Conservation (phyloP, 2,888 invertebrate genomes). For the Drosophila meridiana region DNA sequence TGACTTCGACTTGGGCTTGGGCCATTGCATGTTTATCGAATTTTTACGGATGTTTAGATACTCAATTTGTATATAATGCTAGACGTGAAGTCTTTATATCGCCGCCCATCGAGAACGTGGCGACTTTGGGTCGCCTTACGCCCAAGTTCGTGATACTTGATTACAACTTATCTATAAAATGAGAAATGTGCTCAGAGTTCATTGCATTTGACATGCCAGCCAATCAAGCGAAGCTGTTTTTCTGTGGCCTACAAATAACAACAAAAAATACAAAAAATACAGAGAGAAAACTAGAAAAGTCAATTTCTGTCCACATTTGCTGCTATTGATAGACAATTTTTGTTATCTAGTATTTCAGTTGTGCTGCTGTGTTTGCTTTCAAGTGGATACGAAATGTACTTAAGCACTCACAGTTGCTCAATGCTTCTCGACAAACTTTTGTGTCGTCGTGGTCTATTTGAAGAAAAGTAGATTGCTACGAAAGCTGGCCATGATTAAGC, state of each 20-base stretch:
- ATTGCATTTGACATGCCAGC: conserved; percentile 79
- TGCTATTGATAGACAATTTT: conserved; percentile 59
- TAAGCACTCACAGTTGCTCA: conserved; percentile 32
- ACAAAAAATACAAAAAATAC: conserved; percentile 29
- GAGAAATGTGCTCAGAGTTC: conserved; percentile 57
- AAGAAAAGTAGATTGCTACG: conserved; percentile 2
- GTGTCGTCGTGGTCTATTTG: conserved; percentile 11
- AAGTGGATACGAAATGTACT: conserved; percentile 39
- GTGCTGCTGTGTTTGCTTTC: conserved; percentile 18
- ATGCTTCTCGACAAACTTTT: conserved; percentile 26
- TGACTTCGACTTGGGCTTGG: conserved; percentile 13
- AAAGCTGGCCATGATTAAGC: conserved; percentile 18
- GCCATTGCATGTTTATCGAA: conserved; percentile 59
- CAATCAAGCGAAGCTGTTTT: conserved; percentile 53
- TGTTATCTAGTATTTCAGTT: conserved; percentile 47
- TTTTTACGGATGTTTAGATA: conserved; percentile 73
- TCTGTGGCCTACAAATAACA: conserved; percentile 65
- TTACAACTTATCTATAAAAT: conserved; percentile 74
- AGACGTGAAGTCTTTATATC: conserved; percentile 40
- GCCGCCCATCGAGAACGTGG: conserved; percentile 15
- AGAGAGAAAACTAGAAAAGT: conserved; percentile 50
- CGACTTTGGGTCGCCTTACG: conserved; percentile 31
- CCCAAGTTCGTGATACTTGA: conserved; percentile 74
- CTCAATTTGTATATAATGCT: conserved; percentile 75
- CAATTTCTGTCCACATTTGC: conserved; percentile 54